Percentiles rank a stretch among this genome's conserved stretches.
Conservation (phyloP, 2,797 vertebrate species). For the Anolis apletophallus region DNA sequence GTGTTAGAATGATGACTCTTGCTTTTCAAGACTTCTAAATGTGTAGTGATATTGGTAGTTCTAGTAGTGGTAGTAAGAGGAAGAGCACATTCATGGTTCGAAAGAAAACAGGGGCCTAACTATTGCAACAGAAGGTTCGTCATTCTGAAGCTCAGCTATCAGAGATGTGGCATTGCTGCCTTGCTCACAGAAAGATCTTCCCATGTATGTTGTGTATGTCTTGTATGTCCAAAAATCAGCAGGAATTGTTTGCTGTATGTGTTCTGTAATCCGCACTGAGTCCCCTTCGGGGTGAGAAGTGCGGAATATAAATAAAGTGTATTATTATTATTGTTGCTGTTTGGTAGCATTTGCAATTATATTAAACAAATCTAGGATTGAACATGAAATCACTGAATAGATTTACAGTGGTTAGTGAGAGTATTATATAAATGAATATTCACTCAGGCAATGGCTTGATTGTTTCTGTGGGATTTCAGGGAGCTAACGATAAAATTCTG, state of each 20-base stretch:
- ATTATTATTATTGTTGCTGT: too few relatives aligned
- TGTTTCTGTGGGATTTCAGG: conserved; percentile 38
- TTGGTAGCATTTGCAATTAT: conserved; percentile 41
- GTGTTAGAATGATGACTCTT: conserved; percentile 40
- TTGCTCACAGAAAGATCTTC: too few relatives aligned
- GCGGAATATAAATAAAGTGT: too few relatives aligned
- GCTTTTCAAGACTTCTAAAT: conserved; percentile 27
- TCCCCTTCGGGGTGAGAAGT: too few relatives aligned
- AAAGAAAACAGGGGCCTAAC: background rate
- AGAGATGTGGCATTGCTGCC: conserved; percentile 38
- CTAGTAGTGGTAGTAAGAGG: background rate
- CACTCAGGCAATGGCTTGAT: conserved; percentile 34
- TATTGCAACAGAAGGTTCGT: background rate
- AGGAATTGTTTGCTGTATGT: too few relatives aligned
- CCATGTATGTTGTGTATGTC: too few relatives aligned
- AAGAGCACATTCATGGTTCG: background rate
- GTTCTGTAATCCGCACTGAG: too few relatives aligned
- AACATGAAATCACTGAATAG: conserved; percentile 46
- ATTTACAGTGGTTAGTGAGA: conserved; percentile 59
- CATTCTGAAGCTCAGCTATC: conserved; percentile 20
- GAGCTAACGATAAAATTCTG: conserved; percentile 22
- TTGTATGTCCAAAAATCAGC: too few relatives aligned
- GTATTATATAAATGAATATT: conserved; percentile 49
- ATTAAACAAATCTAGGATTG: conserved; percentile 46
- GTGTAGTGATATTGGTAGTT: background rate